Conservation (phyloP, 2,113 vertebrate genomes). For the Galbula dea region DNA sequence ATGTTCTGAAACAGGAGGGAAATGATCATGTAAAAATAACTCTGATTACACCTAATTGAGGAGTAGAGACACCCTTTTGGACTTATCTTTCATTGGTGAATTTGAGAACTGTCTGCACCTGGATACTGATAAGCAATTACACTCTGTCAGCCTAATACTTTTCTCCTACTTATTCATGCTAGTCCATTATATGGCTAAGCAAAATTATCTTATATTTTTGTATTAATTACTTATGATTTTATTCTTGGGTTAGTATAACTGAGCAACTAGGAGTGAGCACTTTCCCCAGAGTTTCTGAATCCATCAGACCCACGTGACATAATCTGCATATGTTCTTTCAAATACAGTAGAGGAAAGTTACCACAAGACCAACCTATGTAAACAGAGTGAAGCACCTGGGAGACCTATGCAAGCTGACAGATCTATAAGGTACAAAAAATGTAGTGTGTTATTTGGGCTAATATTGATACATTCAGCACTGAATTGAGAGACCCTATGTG, state of each 20-base stretch:
- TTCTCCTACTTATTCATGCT: neutral
- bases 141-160: neutral
- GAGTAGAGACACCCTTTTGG: neutral
- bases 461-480: no score
- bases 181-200: neutral
- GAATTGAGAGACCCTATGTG: neutral
- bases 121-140: neutral
- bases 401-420: neutral
- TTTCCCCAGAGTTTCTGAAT: neutral
- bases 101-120: neutral
- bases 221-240: neutral
- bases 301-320: neutral
- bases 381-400: neutral
- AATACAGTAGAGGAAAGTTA: neutral
- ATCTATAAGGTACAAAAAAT: neutral
- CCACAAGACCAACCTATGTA: neutral
- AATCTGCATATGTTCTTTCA: neutral
- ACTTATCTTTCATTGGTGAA: neutral
- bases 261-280: neutral
- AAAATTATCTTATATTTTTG: neutral
- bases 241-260: neutral
- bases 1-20: neutral
- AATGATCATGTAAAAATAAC: neutral
- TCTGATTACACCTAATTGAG: neutral
- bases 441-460: neutral